These are phyloP conservation scores for Linurgus olivaceus DNA, from an alignment of 2,797 vertebrate species.

Conservation along the genomic window DNA sequence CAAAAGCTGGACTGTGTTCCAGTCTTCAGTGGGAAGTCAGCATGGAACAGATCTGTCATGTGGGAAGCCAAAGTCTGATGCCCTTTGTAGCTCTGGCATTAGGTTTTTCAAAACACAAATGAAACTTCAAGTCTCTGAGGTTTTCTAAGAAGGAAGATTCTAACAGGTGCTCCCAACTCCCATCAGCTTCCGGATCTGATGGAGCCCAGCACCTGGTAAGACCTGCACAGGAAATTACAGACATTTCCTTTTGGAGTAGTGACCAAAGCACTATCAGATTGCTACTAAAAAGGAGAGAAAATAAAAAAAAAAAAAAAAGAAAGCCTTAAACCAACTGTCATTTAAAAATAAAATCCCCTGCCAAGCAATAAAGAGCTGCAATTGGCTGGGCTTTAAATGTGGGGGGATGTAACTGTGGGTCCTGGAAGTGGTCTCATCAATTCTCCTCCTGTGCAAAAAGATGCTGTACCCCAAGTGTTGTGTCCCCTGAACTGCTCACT, in stretches of 20 bases:
- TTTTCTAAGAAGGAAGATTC: neutral
- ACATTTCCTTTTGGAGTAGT: conserved; percentile 18
- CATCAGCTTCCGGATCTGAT: neutral
- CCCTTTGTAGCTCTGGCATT: neutral
- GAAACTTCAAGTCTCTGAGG: neutral
- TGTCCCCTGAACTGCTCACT: neutral
- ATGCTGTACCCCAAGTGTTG: neutral
- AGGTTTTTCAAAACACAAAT: neutral
- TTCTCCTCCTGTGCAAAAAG: neutral
- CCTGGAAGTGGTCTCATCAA: neutral
- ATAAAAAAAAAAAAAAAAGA: neutral
- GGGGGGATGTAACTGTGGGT: neutral
- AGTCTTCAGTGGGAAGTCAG: neutral
- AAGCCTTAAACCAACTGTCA: neutral
- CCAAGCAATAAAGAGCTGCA: neutral
- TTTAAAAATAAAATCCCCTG: conserved; percentile 40
- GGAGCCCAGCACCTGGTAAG: conserved; percentile 22
- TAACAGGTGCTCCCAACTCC: neutral
- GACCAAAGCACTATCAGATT: conserved; percentile 15
- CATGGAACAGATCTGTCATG: neutral
- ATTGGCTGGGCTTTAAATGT: neutral
- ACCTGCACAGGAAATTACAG: conserved; percentile 15
- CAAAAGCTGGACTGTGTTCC: neutral
- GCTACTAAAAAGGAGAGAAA: neutral
- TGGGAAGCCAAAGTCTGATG: neutral